phyloP scores from a whole-genome alignment of 2,113 vertebrate genomes.

The Cairina moschata region DNA sequence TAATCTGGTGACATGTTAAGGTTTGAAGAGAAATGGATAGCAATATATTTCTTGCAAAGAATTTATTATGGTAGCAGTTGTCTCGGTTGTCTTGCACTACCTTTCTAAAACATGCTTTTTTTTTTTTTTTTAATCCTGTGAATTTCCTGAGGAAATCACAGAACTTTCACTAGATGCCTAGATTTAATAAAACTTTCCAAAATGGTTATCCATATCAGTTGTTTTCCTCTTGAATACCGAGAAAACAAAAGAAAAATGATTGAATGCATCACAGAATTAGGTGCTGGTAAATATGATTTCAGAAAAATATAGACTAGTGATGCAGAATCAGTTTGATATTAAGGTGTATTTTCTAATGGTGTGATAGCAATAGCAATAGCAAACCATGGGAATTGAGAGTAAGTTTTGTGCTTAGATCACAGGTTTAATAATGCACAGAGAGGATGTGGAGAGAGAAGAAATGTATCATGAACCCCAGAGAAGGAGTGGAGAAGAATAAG shows the following conservation, averaged over 20 bases:
- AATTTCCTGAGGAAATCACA: neutral
- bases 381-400: neutral
- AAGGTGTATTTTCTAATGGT: neutral
- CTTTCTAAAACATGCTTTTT: neutral
- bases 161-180: neutral
- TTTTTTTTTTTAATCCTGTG: neutral
- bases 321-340: neutral
- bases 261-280: neutral
- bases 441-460: neutral
- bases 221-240: neutral
- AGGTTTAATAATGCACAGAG: neutral
- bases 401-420: neutral
- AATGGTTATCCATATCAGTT: neutral
- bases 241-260: neutral
- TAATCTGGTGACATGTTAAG: conserved; percentile 2
- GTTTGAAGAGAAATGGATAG: conserved; percentile 22
- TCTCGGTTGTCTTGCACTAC: neutral
- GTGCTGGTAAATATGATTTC: neutral
- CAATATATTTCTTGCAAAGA: conserved; percentile 1
- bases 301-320: neutral
- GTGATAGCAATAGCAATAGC: neutral
- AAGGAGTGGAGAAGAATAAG: neutral
- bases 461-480: neutral
- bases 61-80: neutral
- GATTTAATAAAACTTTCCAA: neutral